A percentile compares a stretch with the other conserved stretches of the same genome.
These are phyloP conservation scores for Teleogryllus oceanicus DNA, from an alignment of 2,888 invertebrate species.

Conservation along the genomic window DNA sequence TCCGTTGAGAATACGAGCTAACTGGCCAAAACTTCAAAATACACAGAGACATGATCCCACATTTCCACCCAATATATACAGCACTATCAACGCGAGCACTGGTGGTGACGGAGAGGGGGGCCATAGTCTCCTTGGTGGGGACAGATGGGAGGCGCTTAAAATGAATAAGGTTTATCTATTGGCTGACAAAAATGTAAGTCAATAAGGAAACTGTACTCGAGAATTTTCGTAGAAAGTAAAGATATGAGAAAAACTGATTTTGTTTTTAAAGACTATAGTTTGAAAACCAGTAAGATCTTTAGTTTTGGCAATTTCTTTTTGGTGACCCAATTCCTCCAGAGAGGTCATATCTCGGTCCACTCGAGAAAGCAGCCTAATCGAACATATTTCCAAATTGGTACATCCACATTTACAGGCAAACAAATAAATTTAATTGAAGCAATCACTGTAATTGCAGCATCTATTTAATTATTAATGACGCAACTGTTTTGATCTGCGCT, in stretches of 20 bases:
- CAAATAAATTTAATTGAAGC: too few species aligned
- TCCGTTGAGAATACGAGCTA: background rate
- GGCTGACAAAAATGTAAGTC: background rate
- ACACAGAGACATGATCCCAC: background rate
- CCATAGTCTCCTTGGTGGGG: background rate
- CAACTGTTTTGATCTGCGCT: background rate
- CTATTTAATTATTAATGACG: background rate
- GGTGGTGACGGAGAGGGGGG: background rate
- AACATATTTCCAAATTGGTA: too few species aligned
- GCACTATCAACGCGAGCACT: background rate
- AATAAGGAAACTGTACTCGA: background rate
- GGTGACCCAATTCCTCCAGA: too few species aligned
- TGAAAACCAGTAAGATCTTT: too few species aligned
- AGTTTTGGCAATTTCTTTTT: too few species aligned
- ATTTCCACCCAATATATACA: constrained; percentile 8
- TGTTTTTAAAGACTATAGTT: too few species aligned
- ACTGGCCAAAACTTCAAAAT: background rate
- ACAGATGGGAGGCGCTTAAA: background rate
- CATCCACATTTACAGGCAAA: too few species aligned
- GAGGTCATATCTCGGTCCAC: too few species aligned
- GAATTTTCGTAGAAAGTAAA: too few species aligned
- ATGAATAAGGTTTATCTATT: background rate
- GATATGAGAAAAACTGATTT: too few species aligned
- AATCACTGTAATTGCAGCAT: too few species aligned
- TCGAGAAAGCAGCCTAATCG: too few species aligned